Base-by-base conservation (phyloP, 2,113 vertebrate species). In the Pristiophorus japonicus region DNA sequence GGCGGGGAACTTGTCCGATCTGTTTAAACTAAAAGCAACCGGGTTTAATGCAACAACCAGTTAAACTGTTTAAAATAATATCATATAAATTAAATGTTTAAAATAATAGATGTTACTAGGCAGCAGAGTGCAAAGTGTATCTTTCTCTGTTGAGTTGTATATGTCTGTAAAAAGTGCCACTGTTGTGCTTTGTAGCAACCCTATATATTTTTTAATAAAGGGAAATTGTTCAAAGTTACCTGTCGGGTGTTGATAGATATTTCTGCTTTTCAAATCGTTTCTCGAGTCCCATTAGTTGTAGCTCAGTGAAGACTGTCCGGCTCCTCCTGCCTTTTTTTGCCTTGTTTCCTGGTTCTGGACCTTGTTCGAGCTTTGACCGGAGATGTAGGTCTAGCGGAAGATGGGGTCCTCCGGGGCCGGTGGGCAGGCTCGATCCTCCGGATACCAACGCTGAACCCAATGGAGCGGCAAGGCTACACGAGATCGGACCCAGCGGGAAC, bases 181-280 rank as follows among this genome's bases (percentile, higher is more conserved):
- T 51, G 38, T 6, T 42, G 0, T 45, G 38, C 16, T 42, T 42
- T 81, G 16, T 18, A 59, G 59, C 59, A 59, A 4, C 59, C 59
- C 59, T 59, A 6, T 59, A 7, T 42, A 4, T 42, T 78, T 11
- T 81, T 42, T 7, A 81, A 81, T 78, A 81, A 42, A 81, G 38
- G 18, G 38, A 4, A 38, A 22, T 11, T 59, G n/a, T 70, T 59
- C 88, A 24, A 42, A 88, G 96, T 96, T 97, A 99, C 99, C 99
- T 99, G 97, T 99, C 99, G 0, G 99, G 99, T 0, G 99, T 99
- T 63, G 99, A 99, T 65, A 99, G 98, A 96, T 99, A 99, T 96
- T 99, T 99, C 97, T 99, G 99, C 97, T 99, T 99, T 97, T 99
- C 99, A 96, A 99, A 99, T 96, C 99, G 98, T 63, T 99, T 99